A percentile compares a stretch with the other conserved stretches of the same genome.
phyloP scores from a whole-genome alignment of 2,113 vertebrate genomes.

The Pterocles gutturalis region DNA sequence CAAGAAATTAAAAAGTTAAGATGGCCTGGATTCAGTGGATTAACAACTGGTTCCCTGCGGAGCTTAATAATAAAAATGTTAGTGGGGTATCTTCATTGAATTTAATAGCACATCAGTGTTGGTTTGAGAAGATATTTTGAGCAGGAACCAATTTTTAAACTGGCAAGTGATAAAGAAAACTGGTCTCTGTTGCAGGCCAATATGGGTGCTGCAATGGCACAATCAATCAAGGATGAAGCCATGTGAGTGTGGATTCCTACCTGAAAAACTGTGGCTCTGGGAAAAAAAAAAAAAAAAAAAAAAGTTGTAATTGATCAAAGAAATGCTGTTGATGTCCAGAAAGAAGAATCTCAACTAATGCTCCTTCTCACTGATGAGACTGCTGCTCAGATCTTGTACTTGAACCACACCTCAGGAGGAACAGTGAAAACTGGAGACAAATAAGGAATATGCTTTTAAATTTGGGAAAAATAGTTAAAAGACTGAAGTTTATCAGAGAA shows the following conservation, averaged over 20 bases:
- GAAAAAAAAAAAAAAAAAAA: not conserved
- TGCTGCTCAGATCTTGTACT: not conserved
- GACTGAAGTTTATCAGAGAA: not conserved
- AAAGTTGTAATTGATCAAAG: not conserved
- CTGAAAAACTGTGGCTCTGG: not conserved
- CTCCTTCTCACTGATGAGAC: not conserved
- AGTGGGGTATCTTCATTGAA: not conserved
- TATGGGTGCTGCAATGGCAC: accelerated
- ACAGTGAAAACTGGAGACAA: not conserved
- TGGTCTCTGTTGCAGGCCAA: not conserved
- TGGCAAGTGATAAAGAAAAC: not conserved
- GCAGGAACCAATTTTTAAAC: not conserved
- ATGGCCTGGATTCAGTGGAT: not conserved
- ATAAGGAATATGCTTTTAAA: not conserved
- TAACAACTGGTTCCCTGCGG: not conserved
- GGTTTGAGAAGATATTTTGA: not conserved
- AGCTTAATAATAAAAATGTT: not conserved
- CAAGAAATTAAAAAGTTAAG: not conserved
- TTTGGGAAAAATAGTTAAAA: not conserved
- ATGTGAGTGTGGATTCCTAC: not conserved
- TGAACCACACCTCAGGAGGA: not conserved
- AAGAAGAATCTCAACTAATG: not conserved
- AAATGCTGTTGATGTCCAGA: not conserved
- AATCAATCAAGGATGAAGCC: not conserved
- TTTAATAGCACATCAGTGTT: not conserved